These are phyloP conservation scores for Cavia porcellus DNA, from an alignment of 2,113 vertebrate species.

Conservation along the genomic window DNA sequence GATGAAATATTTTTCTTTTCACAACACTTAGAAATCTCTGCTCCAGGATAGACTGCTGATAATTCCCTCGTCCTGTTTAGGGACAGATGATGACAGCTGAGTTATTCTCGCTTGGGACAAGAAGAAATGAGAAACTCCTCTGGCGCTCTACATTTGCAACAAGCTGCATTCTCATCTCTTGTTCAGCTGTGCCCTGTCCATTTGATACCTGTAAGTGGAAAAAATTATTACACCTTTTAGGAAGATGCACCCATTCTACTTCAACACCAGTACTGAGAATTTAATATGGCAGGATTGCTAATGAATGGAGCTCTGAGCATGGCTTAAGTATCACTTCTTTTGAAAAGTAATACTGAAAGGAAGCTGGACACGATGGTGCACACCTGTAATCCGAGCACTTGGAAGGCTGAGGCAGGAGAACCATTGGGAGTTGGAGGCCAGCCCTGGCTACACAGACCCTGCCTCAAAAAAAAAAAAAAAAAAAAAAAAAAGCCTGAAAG, in stretches of 20 bases:
- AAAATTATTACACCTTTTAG: neutral
- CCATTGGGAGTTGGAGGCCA: neutral
- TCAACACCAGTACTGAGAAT: neutral
- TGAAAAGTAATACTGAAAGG: slow-evolving; percentile 47
- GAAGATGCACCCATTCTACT: neutral
- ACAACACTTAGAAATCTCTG: slow-evolving; percentile 30
- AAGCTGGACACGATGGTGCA: neutral
- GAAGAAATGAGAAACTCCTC: neutral
- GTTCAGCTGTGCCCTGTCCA: neutral
- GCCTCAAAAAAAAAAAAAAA: neutral
- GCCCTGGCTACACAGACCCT: neutral
- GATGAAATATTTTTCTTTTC: slow-evolving; percentile 11
- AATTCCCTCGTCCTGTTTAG: neutral
- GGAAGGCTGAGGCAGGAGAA: neutral
- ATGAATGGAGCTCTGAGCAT: neutral
- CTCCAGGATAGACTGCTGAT: neutral
- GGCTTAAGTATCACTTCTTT: slow-evolving; percentile 4
- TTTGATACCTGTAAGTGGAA: neutral
- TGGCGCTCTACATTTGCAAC: neutral
- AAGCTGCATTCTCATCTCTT: neutral
- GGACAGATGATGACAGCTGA: neutral
- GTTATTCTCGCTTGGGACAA: neutral
- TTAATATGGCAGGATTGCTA: neutral
- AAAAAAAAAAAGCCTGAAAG: neutral
- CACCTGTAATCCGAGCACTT: neutral